Base-by-base conservation (phyloP, 2,797 vertebrate genomes). In the Sternotherus odoratus region DNA sequence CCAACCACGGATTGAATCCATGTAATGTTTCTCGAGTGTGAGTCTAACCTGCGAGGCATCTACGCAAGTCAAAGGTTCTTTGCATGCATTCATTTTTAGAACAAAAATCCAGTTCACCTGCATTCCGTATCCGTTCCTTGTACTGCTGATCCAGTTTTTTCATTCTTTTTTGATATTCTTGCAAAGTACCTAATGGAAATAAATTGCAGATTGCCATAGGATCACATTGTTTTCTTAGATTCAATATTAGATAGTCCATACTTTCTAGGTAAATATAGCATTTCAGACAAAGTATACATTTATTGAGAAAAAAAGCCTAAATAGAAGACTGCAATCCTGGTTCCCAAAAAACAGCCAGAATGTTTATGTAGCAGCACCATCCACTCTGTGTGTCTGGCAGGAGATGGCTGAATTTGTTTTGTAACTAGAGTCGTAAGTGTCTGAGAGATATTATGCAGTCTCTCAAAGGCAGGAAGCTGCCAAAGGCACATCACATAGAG, bases 121-220 rank as follows among this genome's bases (percentile, higher is more conserved):
- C 99, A 85, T 99, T 99, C 89, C 99, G 98, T 91, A 99, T 98
- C 96, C 99, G 98, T 95, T 99, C 99, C 97, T 99, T 99, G 95
- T 99, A 99, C 89, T 99, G 99, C 95, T 99, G 99, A 96, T 99
- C 99, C 75, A 99, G 96, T 93, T 99, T 99, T 88, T 99, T 99
- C 99, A 99, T 99, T 94, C 99, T 98, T 97, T 99, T 99, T 98
- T 99, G 99, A 96, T 99, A 99, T 89, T 99, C 99, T 95, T 99
- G 99, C 88, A 99, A 97, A 3, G 99, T 99, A 87, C 99, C 99
- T 99, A 87, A 78, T 88, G 79, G 87, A 39, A 94, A 95, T 1
- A 81, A 93, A 88, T 83, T 43, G 83, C 4, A 79, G 2, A 79
- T 85, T 86, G 79, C 5, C 51, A 21, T 0, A 12, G 1, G 2